phyloP scores from a whole-genome alignment of 2,888 invertebrate genomes.

The Eueremaeus valkanovi region DNA sequence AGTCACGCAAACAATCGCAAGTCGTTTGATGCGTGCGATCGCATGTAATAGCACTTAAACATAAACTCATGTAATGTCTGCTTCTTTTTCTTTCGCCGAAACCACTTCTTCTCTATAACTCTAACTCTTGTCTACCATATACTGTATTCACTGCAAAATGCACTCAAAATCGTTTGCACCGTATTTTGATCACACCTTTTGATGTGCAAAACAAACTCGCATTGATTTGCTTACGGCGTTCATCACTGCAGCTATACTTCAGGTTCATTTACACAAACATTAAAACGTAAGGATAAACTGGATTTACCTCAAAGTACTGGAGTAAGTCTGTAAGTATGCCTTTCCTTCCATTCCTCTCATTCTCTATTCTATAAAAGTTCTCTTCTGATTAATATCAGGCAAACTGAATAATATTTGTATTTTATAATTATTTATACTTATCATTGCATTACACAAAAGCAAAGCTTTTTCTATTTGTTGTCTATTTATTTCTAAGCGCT shows the following conservation, averaged over 20 bases:
- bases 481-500: no score
- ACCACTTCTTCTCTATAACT: conserved; percentile 32
- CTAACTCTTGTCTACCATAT: neutral
- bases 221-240: conserved; percentile 10
- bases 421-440: no score
- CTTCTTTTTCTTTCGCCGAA: neutral
- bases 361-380: no score
- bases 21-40: neutral
- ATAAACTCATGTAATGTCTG: conserved; percentile 3
- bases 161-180: conserved; percentile 25
- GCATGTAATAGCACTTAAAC: conserved; percentile 7
- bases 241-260: conserved; percentile 45
- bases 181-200: neutral
- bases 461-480: no score
- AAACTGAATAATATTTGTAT: no score
- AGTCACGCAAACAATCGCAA: conserved; percentile 7
- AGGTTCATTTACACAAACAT: conserved; percentile 47
- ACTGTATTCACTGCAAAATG: neutral
- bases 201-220: neutral
- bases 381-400: no score
- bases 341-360: neutral
- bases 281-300: conserved; percentile 47
- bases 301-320: conserved; percentile 46
- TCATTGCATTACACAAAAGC: no score
- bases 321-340: conserved; percentile 47